Evolutionary conservation across 2,888 invertebrate species (phyloP), one percentile per base, ranked within the genome.

Genomic region (Plagiodera versicolora): DNA sequence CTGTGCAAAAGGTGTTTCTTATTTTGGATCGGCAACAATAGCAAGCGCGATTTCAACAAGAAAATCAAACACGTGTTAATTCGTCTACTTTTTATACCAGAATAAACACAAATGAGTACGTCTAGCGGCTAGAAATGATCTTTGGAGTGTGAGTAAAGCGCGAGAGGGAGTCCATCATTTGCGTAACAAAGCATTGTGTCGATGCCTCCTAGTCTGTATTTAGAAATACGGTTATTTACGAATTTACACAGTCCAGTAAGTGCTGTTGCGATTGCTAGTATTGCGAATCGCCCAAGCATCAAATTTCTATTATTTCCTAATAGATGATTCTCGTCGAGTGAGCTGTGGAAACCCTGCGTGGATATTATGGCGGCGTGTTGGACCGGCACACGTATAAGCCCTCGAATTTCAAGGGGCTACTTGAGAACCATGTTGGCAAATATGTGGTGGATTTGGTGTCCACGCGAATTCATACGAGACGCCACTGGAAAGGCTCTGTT

Each of bases 161-260:
- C 78, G 6, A 63, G 70, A 73, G 74, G 79, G 78, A 72, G 75
- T 70, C 69, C 63, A 66, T 69, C 67, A 70, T 73, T 72, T 68
- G 66, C 63, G 70, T 75, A 73, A 75, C 74, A 73, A 74, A 70
- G 72, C 70, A 72, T 74, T 74, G 74, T 73, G 68, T 11, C 68
- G 68, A 65, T 63, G 73, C 68, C 70, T 69, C 69, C 73, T 32
- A 72, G 65, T 69, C 74, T 74, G 71, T 77, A 77, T 77, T 79
- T 77, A 77, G 77, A 72, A 69, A 69, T 74, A 77, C 77, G 78
- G 77, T 79, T 78, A 79, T 79, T 79, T 79, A 77, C 74, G 78
- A 75, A 79, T 79, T 79, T 77, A 74, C 76, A 79, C 79, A 79
- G 75, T 78, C 74, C 78, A 77, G 77, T 79, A 79, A 79, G 77